These are phyloP conservation scores for Lamellibrachia satsuma DNA, from an alignment of 2,888 invertebrate genomes.

Conservation along the genomic window DNA sequence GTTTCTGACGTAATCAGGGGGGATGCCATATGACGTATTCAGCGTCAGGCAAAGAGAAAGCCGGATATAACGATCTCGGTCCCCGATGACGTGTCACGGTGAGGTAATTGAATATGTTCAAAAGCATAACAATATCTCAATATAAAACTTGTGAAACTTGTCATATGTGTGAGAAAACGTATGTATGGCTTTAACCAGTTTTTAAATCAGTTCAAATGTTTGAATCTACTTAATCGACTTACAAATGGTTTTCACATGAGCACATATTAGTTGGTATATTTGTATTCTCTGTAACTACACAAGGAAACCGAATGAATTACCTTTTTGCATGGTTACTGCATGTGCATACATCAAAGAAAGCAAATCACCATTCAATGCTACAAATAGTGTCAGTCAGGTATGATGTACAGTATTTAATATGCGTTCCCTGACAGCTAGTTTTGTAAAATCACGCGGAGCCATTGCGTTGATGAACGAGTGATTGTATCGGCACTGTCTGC, in stretches of 20 bases:
- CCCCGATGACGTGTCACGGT: not conserved
- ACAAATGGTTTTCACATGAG: no score
- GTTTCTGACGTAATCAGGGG: no score
- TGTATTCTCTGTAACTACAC: no score
- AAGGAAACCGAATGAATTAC: no score
- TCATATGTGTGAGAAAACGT: not conserved
- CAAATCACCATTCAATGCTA: not conserved
- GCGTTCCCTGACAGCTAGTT: not conserved
- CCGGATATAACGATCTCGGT: not conserved
- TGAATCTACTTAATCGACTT: no score
- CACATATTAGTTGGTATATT: no score
- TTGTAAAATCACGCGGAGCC: not conserved
- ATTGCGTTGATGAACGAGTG: not conserved
- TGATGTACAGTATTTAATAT: not conserved
- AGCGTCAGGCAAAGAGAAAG: not conserved
- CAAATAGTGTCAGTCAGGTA: not conserved
- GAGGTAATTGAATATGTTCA: not conserved
- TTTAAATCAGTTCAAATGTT: no score
- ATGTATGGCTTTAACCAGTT: not conserved
- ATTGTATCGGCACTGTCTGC: not conserved
- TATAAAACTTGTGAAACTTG: not conserved
- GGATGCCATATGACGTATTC: not conserved
- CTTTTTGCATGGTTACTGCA: not conserved
- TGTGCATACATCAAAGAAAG: not conserved
- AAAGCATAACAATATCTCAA: not conserved